Base-by-base conservation (phyloP, 2,888 invertebrate species). In the Leptinotarsa juncta region DNA sequence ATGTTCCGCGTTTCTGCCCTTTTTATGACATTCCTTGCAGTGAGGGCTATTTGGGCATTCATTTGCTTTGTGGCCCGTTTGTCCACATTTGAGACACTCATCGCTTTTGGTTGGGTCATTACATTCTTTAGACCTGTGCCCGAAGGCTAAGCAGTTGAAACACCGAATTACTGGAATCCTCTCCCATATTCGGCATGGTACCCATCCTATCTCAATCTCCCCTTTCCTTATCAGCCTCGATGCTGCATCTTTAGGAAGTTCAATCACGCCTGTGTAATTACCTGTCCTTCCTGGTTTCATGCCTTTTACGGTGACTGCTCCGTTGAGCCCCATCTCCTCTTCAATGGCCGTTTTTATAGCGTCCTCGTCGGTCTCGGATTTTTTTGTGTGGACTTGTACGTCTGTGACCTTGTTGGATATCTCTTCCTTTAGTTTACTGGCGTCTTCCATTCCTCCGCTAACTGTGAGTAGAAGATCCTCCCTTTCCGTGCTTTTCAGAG, bases 81-180 rank as follows among this genome's bases (percentile, higher is more conserved):
- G 3, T 15, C 75, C 75, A 48, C 72, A 77, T 4, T 70, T 72
- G 5, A 57, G 15, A 32, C 75, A 77, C 3, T n/a, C 32, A 0
- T 69, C 53, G 15, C 49, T 60, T 60, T 68, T 76, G 32, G 71
- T 67, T 5, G 26, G 7, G 5, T 71, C 76, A n/a, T 14, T 70
- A 65, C 76, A 76, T 7, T 74, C 69, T 23, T 18, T 65, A 15
- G 73, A 50, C 3, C 14, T 71, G 26, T 76, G 76, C 3, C 71
- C 71, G 23, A 57, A 42, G 4, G 5, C 68, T 60, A 70, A 48
- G 42, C 68, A 76, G 12, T 49, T 65, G 62, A n/a, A 76, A 48
- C 76, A 74, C 7, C 42, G 20, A 4, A 42, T 20, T 1, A 76
- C n/a, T 4, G 18, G 12, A 3, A 75, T 57, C 48, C 55, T 69